These are phyloP conservation scores for Liopterus haemorrhoidalis DNA, from an alignment of 2,888 invertebrate species.

Conservation along the genomic window DNA sequence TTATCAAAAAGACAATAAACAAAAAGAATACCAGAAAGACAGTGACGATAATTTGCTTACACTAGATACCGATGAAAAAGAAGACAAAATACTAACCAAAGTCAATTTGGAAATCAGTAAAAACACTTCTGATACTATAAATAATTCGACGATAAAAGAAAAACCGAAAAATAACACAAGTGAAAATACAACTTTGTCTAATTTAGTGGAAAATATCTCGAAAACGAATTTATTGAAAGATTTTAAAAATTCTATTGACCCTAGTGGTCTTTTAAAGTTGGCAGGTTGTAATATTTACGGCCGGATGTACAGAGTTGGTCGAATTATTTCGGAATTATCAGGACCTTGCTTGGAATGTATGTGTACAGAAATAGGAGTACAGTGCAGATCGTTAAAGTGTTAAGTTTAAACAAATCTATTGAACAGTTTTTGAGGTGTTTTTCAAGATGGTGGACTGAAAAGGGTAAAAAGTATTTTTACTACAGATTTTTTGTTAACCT, in stretches of 20 bases:
- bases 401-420: slow-evolving; percentile 39
- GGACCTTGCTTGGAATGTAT: slow-evolving; percentile 77
- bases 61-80: slow-evolving; percentile 2
- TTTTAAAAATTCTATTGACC: slow-evolving; percentile 30
- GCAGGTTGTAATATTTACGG: slow-evolving; percentile 89
- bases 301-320: slow-evolving; percentile 76
- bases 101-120: too few species aligned
- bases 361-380: slow-evolving; percentile 81
- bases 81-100: slow-evolving; percentile 22
- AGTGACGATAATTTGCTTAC: neutral
- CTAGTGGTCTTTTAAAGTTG: slow-evolving; percentile 61
- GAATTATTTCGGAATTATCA: slow-evolving; percentile 75
- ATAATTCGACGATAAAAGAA: slow-evolving; percentile 24
- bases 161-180: slow-evolving; percentile 15
- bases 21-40: slow-evolving; percentile 11
- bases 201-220: slow-evolving; percentile 27
- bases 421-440: slow-evolving; percentile 4
- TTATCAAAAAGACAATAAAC: slow-evolving; percentile 4
- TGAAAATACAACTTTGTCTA: slow-evolving; percentile 21
- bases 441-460: slow-evolving; percentile 1
- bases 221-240: slow-evolving; percentile 31
- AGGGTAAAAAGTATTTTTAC: too few species aligned
- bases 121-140: too few species aligned
- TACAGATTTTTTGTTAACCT: too few species aligned
- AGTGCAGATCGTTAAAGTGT: slow-evolving; percentile 66